Base-by-base conservation (phyloP, 2,888 invertebrate genomes). In the Smittia sp. region DNA sequence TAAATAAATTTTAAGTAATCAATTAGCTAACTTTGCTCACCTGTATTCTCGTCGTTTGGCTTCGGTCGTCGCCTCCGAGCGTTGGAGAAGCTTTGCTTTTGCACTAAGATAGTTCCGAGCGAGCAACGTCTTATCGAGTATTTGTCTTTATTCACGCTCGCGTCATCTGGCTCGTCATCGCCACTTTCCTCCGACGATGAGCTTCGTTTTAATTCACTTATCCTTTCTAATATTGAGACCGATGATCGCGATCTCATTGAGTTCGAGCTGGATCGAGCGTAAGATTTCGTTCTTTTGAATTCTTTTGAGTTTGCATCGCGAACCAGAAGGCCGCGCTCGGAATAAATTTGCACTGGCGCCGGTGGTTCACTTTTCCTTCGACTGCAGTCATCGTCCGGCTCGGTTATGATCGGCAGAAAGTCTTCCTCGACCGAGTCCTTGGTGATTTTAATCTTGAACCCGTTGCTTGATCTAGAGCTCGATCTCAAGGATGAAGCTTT, bases 91-190 rank as follows among this genome's bases (percentile, higher is more conserved):
- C 80, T 83, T 73, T 85, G 85, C 74, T 85, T 84, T 72, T 82
- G 81, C 73, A 86, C 82, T 74, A 86, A 80, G 75, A 86, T 78
- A 39, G 85, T 85, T 27, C 86, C 86, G 13, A 86, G 85, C 75
- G 83, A 83, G 77, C 85, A 83, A 32, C 84, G 84, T 76, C 85
- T 80, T 69, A 84, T 80, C 75, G 80, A 83, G 76, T 86, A 86
- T 67, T 67, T 25, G 13, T 20, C 11, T 67, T 38, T 39, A 15
- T 22, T 4, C 25, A 15, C n/a, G 24, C 20, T 20, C 20, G 15
- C 11, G 13, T 25, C 22, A 6, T 13, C n/a, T 27, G 9, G 32
- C 13, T 27, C 54, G 15, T 58, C 54, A 38, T 74, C 54, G 9
- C 63, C 46, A 18, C 27, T n/a, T 39, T 54, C 25, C 41, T 74